phyloP scores from a whole-genome alignment of 2,113 vertebrate genomes.

The Turdus rufiventris region DNA sequence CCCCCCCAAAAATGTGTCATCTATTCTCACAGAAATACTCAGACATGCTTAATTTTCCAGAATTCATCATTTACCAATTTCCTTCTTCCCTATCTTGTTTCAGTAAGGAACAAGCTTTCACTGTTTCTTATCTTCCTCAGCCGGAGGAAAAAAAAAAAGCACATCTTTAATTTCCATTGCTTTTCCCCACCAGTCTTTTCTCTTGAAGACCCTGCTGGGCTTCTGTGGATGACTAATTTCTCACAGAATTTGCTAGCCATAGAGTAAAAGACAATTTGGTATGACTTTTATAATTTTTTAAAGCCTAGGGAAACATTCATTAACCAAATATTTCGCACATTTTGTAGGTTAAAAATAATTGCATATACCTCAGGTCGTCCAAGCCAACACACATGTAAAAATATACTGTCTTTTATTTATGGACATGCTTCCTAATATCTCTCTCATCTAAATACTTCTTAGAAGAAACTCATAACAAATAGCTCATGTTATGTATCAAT shows the following conservation, averaged over 20 bases:
- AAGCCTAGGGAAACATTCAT: background rate
- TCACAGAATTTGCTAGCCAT: background rate
- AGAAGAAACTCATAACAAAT: background rate
- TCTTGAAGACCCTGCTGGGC: rapidly evolving
- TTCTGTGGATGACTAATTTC: background rate
- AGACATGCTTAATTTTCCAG: background rate
- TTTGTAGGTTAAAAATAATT: background rate
- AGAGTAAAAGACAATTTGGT: background rate
- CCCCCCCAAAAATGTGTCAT: rapidly evolving
- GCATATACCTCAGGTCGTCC: background rate
- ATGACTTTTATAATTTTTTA: background rate
- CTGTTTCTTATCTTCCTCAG: background rate
- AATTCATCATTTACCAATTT: background rate
- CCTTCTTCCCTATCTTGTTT: background rate
- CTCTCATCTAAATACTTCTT: background rate
- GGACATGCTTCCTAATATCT: background rate
- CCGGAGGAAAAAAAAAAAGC: background rate
- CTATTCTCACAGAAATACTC: background rate
- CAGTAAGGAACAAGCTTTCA: background rate
- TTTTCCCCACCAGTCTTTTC: background rate
- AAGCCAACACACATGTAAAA: background rate
- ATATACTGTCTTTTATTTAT: background rate
- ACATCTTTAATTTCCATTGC: background rate
- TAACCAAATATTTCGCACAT: background rate
- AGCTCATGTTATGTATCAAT: background rate